Evolutionary conservation across 92 coral and sea anemone species (phyloP), one percentile per base, ranked within the genome.

Genomic region (Plumapathes pennacea): DNA sequence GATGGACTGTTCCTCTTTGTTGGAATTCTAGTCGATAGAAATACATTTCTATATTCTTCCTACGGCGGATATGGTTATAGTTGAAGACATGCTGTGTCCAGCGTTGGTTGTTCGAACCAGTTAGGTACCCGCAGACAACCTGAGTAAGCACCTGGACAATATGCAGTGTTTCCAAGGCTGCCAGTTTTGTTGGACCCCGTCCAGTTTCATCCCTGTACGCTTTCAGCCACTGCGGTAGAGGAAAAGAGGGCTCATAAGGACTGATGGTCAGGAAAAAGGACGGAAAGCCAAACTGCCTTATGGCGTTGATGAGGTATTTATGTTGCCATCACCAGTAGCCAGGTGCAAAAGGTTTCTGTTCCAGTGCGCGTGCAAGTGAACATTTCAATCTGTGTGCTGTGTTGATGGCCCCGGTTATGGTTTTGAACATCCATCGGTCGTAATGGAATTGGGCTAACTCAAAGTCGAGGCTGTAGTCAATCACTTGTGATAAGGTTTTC

Each of bases 291-390:
- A 42, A 42, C 49, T 42, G 49, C 5, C 13, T 4, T 25, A 42
- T 4, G 4, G 49, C 49, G 49, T 42, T 25, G 4, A 42, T 19
- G 5, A 42, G 15, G 13, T 14, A 42, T 4, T 19, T 14, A 42
- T 42, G 49, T n/a, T 42, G 49, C 49, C 49, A 42, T 42, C 4
- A 14, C 49, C 49, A 42, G 15, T 14, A 42, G 4, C 49, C 49
- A 4, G 4, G 20, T n/a, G 49, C 14, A 42, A 42, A 42, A 12
- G 49, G 14, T 12, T 4, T 42, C 4, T 4, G 14, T 4, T 42
- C 49, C 5, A 42, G 5, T 6, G 49, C 49, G 4, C 13, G 49
- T 6, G 14, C 14, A 5, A 25, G 49, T 4, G 49, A 42, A n/a
- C 49, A 12, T 14, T 42, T 5, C 13, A 14, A 4, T 4, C 5